A percentile compares a stretch with the other conserved stretches of the same genome.
Conservation (phyloP, 2,888 invertebrate genomes). For the Eupithecia subfuscata region DNA sequence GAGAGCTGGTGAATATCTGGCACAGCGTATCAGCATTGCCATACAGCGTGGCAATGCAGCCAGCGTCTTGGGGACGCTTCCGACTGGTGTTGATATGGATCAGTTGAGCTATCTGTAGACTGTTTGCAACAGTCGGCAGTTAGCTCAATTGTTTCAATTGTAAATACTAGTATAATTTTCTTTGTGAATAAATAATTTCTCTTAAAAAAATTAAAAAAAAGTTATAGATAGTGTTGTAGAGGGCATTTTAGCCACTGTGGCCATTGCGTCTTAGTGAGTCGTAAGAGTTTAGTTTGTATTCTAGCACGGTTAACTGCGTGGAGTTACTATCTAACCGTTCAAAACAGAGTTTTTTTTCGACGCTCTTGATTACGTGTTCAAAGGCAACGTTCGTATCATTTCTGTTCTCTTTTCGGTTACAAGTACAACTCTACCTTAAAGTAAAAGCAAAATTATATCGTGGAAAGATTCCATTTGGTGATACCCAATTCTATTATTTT, state of each 20-base stretch:
- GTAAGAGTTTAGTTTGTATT: neutral
- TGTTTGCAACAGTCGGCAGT: no score
- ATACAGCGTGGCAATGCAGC: no score
- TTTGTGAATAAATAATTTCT: no score
- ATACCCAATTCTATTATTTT: conserved; percentile 42
- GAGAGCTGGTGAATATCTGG: no score
- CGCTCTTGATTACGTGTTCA: neutral
- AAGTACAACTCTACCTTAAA: conserved; percentile 14
- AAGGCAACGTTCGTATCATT: neutral
- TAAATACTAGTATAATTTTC: no score
- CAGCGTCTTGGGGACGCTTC: no score
- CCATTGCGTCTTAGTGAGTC: neutral
- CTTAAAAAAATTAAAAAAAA: no score
- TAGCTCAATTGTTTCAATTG: no score
- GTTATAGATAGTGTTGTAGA: neutral
- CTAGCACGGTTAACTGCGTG: neutral
- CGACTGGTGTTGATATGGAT: no score
- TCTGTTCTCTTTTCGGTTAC: neutral
- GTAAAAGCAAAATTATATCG: conserved; percentile 39
- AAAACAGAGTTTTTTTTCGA: neutral
- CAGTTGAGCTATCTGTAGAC: no score
- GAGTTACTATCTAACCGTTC: neutral
- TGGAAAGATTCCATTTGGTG: conserved; percentile 40
- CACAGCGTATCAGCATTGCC: no score
- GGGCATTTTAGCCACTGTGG: neutral